These are phyloP conservation scores for Atta colombica DNA, from an alignment of 1,140 invertebrate species.

Conservation along the genomic window DNA sequence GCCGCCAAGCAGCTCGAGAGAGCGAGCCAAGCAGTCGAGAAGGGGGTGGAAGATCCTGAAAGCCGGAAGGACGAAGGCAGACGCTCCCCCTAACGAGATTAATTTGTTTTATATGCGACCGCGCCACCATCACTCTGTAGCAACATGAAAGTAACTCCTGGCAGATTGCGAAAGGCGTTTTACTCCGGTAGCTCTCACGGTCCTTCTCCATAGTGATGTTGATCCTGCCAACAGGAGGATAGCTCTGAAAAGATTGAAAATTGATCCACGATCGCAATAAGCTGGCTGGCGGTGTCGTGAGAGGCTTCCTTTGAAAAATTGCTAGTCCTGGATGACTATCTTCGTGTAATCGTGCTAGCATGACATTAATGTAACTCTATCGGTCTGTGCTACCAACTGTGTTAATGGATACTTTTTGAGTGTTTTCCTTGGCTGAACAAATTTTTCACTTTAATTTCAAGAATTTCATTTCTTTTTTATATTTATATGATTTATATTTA, in stretches of 20 bases:
- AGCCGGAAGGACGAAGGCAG: constrained; percentile 77
- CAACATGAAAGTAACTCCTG: constrained; percentile 81
- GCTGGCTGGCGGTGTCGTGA: constrained; percentile 53
- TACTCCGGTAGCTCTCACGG: constrained; percentile 67
- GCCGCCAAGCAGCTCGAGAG: constrained; percentile 64
- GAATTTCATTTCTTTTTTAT: not conserved
- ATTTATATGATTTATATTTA: not conserved
- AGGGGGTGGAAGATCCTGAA: constrained; percentile 69
- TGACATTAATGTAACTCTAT: constrained; percentile 57
- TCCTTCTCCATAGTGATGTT: constrained; percentile 25
- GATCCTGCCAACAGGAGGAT: constrained; percentile 47
- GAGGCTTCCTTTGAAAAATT: constrained; percentile 60
- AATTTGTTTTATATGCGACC: constrained; percentile 84
- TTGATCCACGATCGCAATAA: constrained; percentile 62
- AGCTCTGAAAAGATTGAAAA: constrained; percentile 63
- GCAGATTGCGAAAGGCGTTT: constrained; percentile 81
- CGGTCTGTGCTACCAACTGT: constrained; percentile 23
- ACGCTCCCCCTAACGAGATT: constrained; percentile 83
- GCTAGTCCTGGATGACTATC: constrained; percentile 52
- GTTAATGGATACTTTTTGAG: constrained; percentile 33
- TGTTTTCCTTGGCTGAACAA: not conserved
- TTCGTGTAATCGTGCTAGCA: constrained; percentile 26
- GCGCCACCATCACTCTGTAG: constrained; percentile 79
- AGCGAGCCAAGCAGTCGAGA: constrained; percentile 18
- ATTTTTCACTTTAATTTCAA: not conserved